Conservation (phyloP, 2,888 invertebrate genomes). For the Chouioia cunea region DNA sequence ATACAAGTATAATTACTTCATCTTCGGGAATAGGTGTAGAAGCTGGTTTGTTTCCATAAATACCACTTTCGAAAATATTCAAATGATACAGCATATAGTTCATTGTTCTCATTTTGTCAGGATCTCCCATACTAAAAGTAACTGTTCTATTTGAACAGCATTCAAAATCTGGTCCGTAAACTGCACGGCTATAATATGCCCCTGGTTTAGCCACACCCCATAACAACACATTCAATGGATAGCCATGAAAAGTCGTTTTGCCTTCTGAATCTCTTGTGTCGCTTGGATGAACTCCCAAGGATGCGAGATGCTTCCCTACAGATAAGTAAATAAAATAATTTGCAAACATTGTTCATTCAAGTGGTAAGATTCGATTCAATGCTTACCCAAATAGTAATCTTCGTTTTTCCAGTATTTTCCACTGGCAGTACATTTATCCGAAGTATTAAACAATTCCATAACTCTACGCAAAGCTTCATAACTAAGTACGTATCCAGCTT, state of each 20-base stretch:
- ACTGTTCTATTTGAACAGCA: constrained; percentile 72
- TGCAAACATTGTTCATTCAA: background rate
- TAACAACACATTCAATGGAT: constrained; percentile 61
- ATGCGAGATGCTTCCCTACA: constrained; percentile 71
- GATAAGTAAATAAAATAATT: constrained; percentile 13
- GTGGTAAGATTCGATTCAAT: constrained; percentile 1
- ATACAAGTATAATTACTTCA: constrained; percentile 58
- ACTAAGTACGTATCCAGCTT: constrained; percentile 73
- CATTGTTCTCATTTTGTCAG: constrained; percentile 71
- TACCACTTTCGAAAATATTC: constrained; percentile 67
- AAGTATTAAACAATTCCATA: constrained; percentile 65
- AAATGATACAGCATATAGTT: constrained; percentile 72
- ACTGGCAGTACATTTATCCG: constrained; percentile 67
- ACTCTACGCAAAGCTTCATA: constrained; percentile 67
- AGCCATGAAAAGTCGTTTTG: constrained; percentile 71
- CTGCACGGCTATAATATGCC: constrained; percentile 69
- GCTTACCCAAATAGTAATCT: constrained; percentile 72
- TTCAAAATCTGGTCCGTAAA: constrained; percentile 68
- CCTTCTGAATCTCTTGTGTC: constrained; percentile 71
- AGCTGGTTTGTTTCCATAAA: constrained; percentile 67
- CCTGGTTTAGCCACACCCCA: constrained; percentile 64
- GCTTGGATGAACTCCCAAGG: constrained; percentile 69
- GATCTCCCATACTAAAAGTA: constrained; percentile 71
- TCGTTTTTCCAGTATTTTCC: constrained; percentile 73
- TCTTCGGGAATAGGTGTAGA: constrained; percentile 66